Evolutionary conservation across 2,113 vertebrate genomes (phyloP).

Genomic region (Bothrops jararaca): DNA sequence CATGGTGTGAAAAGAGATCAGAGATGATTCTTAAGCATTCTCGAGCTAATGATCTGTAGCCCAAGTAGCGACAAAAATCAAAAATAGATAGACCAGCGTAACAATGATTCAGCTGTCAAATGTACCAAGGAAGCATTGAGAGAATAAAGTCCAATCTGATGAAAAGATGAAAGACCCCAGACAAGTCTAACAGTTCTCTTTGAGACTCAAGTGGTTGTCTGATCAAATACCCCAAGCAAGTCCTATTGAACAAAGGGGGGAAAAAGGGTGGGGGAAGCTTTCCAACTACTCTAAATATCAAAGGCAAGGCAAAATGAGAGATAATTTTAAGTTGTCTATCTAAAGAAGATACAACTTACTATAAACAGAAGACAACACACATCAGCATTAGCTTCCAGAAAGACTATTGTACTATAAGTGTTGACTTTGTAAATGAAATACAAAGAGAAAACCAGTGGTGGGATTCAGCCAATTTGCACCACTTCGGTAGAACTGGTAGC

Average conservation of each 20-base stretch:
- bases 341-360: conserved; percentile 21
- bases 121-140: conserved; percentile 4
- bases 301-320: conserved; percentile 11
- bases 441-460: neutral
- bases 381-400: accelerated
- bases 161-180: conserved; percentile 52
- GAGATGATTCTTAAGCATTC: neutral
- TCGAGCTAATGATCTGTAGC: neutral
- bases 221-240: conserved; percentile 37
- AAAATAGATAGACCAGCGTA: neutral
- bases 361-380: neutral
- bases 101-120: conserved; percentile 7
- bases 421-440: neutral
- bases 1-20: neutral
- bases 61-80: neutral
- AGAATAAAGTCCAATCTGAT: conserved; percentile 19
- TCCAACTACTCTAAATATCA: conserved; percentile 43
- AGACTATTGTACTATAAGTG: neutral
- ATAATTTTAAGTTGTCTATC: conserved; percentile 29
- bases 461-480: no score
- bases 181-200: conserved; percentile 32
- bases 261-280: neutral
- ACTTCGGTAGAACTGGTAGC: no score
- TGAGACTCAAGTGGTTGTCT: conserved; percentile 34
- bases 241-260: neutral